Base-by-base conservation (phyloP, 2,113 vertebrate genomes). In the Rhombomys opimus region DNA sequence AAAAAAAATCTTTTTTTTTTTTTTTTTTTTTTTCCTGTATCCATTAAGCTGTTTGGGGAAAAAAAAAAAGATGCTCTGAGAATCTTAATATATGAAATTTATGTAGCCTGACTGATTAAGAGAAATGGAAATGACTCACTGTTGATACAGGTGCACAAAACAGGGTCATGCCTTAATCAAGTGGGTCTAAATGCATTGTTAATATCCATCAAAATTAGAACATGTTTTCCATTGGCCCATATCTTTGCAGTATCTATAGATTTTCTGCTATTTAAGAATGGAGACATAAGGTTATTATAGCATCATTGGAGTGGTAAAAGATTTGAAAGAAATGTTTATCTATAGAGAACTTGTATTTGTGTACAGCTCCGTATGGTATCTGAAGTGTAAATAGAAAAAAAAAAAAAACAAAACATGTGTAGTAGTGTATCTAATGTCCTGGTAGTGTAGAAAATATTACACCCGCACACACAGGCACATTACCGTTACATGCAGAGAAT, bases 181-280 rank as follows among this genome's bases (percentile, higher is more conserved):
- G 77, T 50, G 35, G 38, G 7, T 90, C 5, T 84, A 72, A 88
- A 61, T 87, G 75, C 59, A 65, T 32, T 70, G 70, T 73, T 38
- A n/a, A 0, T 61, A 76, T 54, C 54, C 27, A 35, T 94, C 38
- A 87, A 2, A 93, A 89, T 96, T 87, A 77, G 20, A 57, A 2
- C 67, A 22, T 92, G 68, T 81, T 65, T 88, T 77, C 59, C 15
- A 52, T 65, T 59, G 50, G 82, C 35, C 15, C 18, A 32, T 87
- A 92, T 65, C 86, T 96, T 77, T 23, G n/a, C 72, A 59, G 67
- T 89, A 57, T 85, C 92, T 65, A 54, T 75, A 85, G 63, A 41
- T 94, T 85, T 89, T 70, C 80, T 96, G 38, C 76, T 61, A 6
- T 86, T 92, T 91, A 93, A 65, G 73, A 73, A 93, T 50, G 57